Conservation (phyloP, 2,888 invertebrate species). For the Linnaemya tessellans region DNA sequence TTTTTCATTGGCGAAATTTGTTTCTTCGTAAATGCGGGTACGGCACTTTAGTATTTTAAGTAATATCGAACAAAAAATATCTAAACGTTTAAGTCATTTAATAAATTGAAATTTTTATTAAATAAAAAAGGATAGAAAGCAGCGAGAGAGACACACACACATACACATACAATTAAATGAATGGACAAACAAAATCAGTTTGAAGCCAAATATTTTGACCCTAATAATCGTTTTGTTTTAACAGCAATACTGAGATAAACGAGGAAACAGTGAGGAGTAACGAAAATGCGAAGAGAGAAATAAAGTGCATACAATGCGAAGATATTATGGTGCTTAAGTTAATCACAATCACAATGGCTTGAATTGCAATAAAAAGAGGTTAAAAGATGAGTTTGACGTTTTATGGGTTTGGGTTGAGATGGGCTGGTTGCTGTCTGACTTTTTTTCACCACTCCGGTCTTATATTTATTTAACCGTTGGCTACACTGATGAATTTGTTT, state of each 20-base stretch:
- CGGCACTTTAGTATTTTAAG: neutral
- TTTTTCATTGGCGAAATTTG: neutral
- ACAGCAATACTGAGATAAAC: conserved; percentile 56
- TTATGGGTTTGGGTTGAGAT: conserved; percentile 15
- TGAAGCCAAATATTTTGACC: conserved; percentile 71
- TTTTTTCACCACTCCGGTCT: conserved; percentile 1
- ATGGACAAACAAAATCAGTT: conserved; percentile 50
- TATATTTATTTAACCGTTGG: conserved; percentile 2
- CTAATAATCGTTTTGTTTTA: conserved; percentile 68
- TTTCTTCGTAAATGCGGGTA: neutral
- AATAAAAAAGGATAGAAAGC: conserved; percentile 7
- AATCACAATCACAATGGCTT: conserved; percentile 37
- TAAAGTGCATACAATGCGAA: conserved; percentile 40
- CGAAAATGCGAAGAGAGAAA: neutral
- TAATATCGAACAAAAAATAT: conserved; percentile 44
- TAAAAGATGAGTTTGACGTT: conserved; percentile 13
- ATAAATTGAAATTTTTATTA: conserved; percentile 71
- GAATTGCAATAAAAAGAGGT: conserved; percentile 25
- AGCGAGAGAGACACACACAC: neutral
- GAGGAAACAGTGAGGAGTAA: conserved; percentile 22
- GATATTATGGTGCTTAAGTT: conserved; percentile 43
- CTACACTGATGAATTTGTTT: conserved; percentile 47
- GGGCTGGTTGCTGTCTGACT: neutral
- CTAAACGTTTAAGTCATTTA: conserved; percentile 66
- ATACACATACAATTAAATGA: neutral